These are phyloP conservation scores for Chrysotoxum bicinctum DNA, from an alignment of 2,888 invertebrate species.

Conservation along the genomic window DNA sequence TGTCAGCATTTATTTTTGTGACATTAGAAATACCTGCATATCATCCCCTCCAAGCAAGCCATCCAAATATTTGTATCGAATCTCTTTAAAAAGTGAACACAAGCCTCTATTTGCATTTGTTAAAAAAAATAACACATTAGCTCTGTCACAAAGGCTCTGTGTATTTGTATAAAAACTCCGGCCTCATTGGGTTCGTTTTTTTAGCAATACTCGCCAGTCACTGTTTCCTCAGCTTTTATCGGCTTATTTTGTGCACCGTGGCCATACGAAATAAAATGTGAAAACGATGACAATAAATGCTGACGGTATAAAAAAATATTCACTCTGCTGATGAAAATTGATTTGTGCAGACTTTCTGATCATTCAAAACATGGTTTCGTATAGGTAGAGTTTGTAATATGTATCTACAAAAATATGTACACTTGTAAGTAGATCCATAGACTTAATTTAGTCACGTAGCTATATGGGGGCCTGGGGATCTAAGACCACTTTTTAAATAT, in stretches of 20 bases:
- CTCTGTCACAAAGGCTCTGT: too few species aligned
- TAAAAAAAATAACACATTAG: too few species aligned
- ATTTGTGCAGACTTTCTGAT: neutral
- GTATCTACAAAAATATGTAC: too few species aligned
- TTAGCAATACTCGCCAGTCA: neutral
- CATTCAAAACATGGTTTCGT: neutral
- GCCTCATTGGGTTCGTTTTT: too few species aligned
- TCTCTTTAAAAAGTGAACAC: too few species aligned
- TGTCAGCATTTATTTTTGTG: too few species aligned
- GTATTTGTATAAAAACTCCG: too few species aligned
- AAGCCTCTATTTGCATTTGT: too few species aligned
- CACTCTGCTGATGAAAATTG: constrained; percentile 60
- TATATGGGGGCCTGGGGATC: neutral
- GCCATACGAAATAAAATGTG: neutral
- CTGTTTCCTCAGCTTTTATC: neutral
- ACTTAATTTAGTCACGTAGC: neutral
- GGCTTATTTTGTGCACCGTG: neutral
- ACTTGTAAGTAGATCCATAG: too few species aligned
- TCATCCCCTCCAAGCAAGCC: too few species aligned
- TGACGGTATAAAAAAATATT: constrained; percentile 58
- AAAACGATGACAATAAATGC: constrained; percentile 62
- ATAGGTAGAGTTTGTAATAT: neutral
- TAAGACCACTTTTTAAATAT: neutral
- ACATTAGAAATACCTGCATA: too few species aligned
- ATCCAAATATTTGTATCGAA: too few species aligned